Base-by-base conservation (phyloP, 2,888 invertebrate species). In the Scotopteryx bipunctaria region DNA sequence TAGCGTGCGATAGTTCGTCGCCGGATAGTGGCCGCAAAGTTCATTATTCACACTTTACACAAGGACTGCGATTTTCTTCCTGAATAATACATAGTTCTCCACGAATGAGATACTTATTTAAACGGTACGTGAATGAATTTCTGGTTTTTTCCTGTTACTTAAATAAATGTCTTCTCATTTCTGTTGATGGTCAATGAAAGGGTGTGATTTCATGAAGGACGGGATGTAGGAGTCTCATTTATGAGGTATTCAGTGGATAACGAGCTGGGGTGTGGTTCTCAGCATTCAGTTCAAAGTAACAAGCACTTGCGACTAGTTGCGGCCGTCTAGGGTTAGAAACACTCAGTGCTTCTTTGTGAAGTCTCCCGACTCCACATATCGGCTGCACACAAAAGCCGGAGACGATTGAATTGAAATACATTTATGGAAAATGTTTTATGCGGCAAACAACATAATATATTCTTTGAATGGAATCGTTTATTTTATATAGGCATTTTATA, bases 241-340 rank as follows among this genome's bases (percentile, higher is more conserved):
- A 80, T 77, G 69, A 52, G 51, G 73, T 67, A 81, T 85, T 84
- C 84, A 83, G 57, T 54, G 54, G 54, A 66, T 78, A 82, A 81
- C 74, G 78, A 83, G 77, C 59, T 59, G 53, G 66, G 57, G 67
- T 68, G 70, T 70, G 71, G 69, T 67, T 67, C 50, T 53, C 50
- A 47, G 50, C 62, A 61, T 67, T 66, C 59, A 69, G 51, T 56
- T 66, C 63, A 66, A 68, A 74, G 64, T 51, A 69, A 63, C 64
- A 55, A 62, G 54, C 41, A 66, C 55, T 61, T 48, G 43, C 33
- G 27, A 47, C 32, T 17, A 27, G 31, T 38, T 43, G 43, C 38
- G 19, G 41, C 19, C 27, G 38, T 33, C 47, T 53, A 44, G 43
- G 17, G 36, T 48, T 53, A 32, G 37, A 38, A 29, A 33, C 43